Evolutionary conservation across 2,888 invertebrate genomes (phyloP), one percentile per base, ranked within the genome.

Genomic region (Argynnis bischoffii): DNA sequence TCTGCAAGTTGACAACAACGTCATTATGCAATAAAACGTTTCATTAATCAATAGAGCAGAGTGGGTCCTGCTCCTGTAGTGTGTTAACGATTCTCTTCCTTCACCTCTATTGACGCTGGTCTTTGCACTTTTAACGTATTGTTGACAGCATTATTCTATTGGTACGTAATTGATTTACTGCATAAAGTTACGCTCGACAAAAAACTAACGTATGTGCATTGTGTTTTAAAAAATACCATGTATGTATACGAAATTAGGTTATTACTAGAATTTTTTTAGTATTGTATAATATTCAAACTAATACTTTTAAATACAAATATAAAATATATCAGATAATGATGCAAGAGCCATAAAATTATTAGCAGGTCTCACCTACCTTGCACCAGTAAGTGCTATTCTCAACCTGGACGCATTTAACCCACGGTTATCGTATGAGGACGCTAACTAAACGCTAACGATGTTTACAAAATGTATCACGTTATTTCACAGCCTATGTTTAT

Each of bases 1-100:
- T 70, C 57, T 35, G 56, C 56, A 57, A 61, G 56, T 63, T 53
- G 35, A 41, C 35, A 60, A 68, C 65, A 68, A 68, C 35, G 79
- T 83, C 80, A 90, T 90, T 89, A 90, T 88, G 87, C 82, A 90
- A 92, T 91, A 89, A 90, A 90, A 82, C 83, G 85, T 87, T 89
- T 87, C 86, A 89, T 90, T 88, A 88, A 89, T 90, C 90, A 90
- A 91, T 91, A 89, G 90, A 89, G 85, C 82, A 76, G 79, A 84
- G 87, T 85, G 85, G 87, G 85, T 83, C 84, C 87, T 82, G 61
- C 51, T 53, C 51, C 78, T 81, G 82, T 77, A 77, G 74, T 78
- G 79, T 76, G 74, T 79, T 88, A 89, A 90, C 88, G 80, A 87
- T 80, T 74, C 73, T 83, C 82, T 86, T 90, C 90, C 89, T 89